phyloP scores from a whole-genome alignment of 2,888 invertebrate genomes.

The Scaptomyza polygonia region DNA sequence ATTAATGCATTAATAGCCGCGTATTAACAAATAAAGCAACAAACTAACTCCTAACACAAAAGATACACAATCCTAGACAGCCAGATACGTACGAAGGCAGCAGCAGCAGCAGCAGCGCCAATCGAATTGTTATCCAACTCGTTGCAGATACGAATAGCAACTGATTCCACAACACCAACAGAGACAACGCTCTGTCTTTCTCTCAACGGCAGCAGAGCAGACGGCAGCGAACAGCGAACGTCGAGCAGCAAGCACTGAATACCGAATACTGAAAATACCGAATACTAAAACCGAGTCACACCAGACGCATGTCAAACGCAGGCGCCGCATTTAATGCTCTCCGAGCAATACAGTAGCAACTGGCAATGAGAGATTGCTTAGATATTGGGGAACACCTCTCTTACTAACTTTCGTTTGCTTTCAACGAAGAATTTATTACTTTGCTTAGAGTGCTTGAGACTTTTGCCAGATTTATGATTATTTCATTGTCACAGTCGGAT shows the following conservation, averaged over 20 bases:
- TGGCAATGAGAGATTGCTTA: too few relatives aligned
- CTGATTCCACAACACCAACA: constrained; percentile 54
- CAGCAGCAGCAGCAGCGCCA: constrained; percentile 37
- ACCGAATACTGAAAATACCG: constrained; percentile 1
- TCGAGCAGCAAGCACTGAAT: constrained; percentile 1
- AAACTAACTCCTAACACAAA: constrained; percentile 25
- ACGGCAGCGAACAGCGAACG: constrained; percentile 2
- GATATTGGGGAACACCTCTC: too few relatives aligned
- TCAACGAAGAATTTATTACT: too few relatives aligned
- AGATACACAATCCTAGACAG: constrained; percentile 21
- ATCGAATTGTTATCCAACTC: constrained; percentile 68
- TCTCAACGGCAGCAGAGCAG: neutral
- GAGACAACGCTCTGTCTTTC: constrained; percentile 15
- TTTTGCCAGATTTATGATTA: too few relatives aligned
- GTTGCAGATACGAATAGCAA: constrained; percentile 69
- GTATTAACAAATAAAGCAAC: constrained; percentile 5
- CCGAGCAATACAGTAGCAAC: constrained; percentile 32
- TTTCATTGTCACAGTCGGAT: too few relatives aligned
- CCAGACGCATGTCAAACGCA: too few relatives aligned
- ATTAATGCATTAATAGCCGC: neutral
- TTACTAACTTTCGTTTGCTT: too few relatives aligned
- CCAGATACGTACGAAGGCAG: constrained; percentile 21
- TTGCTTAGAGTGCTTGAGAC: too few relatives aligned
- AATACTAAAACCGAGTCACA: constrained; percentile 4
- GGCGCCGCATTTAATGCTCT: constrained; percentile 28